phyloP scores from a whole-genome alignment of 2,113 vertebrate species.

The Gavialis gangeticus region DNA sequence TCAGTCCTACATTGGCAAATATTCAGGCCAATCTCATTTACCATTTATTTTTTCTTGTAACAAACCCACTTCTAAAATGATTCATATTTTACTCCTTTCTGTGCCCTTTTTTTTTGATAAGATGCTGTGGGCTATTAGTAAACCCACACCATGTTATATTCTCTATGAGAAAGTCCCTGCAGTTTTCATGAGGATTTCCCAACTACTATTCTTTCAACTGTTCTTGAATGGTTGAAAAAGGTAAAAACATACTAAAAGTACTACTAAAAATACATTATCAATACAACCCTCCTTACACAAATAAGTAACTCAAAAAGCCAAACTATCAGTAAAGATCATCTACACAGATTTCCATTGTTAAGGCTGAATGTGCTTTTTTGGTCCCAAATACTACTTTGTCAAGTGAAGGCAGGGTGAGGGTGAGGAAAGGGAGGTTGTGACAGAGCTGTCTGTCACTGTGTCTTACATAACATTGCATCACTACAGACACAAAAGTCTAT shows the following conservation, averaged over 20 bases:
- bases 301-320: background rate
- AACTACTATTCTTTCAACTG: background rate
- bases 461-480: constrained; percentile 9
- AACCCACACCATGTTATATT: background rate
- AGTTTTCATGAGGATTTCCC: background rate
- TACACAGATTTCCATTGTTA: background rate
- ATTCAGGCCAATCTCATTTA: background rate
- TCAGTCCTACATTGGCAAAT: background rate
- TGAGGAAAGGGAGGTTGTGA: background rate
- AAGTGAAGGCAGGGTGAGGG: background rate
- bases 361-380: background rate
- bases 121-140: background rate
- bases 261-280: too few species aligned
- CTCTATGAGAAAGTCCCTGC: background rate
- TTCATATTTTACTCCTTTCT: background rate
- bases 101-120: background rate
- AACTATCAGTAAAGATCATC: rapidly evolving
- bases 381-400: background rate
- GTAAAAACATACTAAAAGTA: too few species aligned
- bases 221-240: too few species aligned
- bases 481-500: background rate
- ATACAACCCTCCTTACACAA: background rate
- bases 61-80: background rate
- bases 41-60: background rate
- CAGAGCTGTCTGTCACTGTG: background rate